Evolutionary conservation across 2,113 vertebrate genomes (phyloP).

Genomic region (Malurus cyaneus): DNA sequence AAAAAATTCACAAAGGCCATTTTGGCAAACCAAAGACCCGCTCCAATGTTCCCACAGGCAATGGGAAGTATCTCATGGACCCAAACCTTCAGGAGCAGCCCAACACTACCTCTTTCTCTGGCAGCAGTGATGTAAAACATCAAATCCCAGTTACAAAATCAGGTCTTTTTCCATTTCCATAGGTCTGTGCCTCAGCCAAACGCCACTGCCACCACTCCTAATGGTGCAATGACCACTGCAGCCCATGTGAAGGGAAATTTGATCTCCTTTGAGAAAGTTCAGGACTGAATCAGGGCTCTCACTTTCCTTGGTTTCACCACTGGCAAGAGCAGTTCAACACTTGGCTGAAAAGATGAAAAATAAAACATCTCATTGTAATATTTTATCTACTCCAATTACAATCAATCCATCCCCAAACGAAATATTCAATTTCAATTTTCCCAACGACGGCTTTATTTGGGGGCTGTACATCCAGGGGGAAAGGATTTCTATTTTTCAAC

Average conservation of each 20-base stretch:
- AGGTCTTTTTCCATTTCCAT: background rate
- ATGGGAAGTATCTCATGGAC: background rate
- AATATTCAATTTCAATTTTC: background rate
- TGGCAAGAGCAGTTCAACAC: background rate
- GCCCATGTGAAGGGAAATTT: background rate
- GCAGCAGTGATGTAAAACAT: background rate
- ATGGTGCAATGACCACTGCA: background rate
- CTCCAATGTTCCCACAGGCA: background rate
- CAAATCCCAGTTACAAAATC: background rate
- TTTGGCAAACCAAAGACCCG: background rate
- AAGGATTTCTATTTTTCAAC: slow-evolving; percentile 32
- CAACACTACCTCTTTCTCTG: background rate
- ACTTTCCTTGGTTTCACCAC: background rate
- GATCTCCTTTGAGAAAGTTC: background rate
- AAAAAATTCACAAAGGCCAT: background rate
- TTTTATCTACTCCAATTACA: background rate
- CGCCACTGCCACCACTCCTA: background rate
- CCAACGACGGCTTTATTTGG: background rate
- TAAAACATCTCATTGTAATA: background rate
- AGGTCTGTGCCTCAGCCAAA: background rate
- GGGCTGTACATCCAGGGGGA: background rate
- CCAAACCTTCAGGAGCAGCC: background rate
- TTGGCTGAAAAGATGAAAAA: background rate
- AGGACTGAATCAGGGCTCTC: background rate
- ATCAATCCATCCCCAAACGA: background rate